Percentiles rank a stretch among this genome's conserved stretches.
These are phyloP conservation scores for Steinernema khuongi DNA, from an alignment of 1,140 invertebrate genomes.

Conservation along the genomic window DNA sequence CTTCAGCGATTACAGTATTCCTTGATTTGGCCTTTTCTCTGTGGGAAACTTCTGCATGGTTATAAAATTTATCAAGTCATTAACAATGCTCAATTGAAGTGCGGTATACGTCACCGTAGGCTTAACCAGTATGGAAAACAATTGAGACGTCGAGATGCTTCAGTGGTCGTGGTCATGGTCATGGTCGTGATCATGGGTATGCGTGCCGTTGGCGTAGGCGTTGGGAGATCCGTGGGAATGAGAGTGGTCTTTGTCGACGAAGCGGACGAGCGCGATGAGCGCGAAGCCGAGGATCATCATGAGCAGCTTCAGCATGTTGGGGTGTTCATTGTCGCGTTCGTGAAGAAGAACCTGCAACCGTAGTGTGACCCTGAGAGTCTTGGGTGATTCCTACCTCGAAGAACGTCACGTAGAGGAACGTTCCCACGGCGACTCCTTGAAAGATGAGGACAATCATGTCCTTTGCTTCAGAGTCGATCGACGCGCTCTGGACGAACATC, in stretches of 20 bases:
- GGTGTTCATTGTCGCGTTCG: constrained; percentile 56
- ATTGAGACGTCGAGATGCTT: no score
- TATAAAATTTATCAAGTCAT: no score
- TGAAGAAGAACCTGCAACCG: constrained; percentile 51
- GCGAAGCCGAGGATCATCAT: constrained; percentile 50
- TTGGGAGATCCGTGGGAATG: constrained; percentile 27
- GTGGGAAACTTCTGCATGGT: no score
- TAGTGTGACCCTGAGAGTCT: background rate
- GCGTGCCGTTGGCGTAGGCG: background rate
- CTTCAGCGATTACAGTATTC: no score
- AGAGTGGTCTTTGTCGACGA: constrained; percentile 27
- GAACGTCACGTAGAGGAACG: constrained; percentile 57
- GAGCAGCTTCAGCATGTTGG: constrained; percentile 49
- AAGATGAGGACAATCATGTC: constrained; percentile 45
- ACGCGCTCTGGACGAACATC: constrained; percentile 39
- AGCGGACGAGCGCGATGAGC: constrained; percentile 36
- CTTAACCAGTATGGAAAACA: no score
- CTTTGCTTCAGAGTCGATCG: constrained; percentile 35
- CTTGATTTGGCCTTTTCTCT: no score
- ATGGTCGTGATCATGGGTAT: constrained; percentile 14
- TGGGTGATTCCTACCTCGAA: constrained; percentile 53
- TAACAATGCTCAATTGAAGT: no score
- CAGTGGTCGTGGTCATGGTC: background rate
- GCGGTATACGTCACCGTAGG: no score
- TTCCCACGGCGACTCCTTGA: constrained; percentile 52